These are phyloP conservation scores for Xestia xanthographa DNA, from an alignment of 2,888 invertebrate genomes.

Conservation along the genomic window DNA sequence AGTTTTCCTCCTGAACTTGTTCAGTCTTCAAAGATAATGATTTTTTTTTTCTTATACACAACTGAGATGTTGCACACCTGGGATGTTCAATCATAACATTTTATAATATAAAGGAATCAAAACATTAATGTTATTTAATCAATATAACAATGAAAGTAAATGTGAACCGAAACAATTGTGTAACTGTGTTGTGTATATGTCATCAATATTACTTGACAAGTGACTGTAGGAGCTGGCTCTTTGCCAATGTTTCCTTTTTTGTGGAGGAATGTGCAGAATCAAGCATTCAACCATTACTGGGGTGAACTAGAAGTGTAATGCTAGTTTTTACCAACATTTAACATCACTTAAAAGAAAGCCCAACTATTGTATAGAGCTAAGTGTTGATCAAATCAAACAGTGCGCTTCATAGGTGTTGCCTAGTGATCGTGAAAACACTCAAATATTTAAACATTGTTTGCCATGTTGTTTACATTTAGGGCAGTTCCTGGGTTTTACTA, in stretches of 20 bases:
- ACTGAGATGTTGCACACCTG: not conserved
- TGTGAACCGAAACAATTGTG: slow-evolving; percentile 8
- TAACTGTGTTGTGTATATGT: slow-evolving; percentile 26
- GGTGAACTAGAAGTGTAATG: not conserved
- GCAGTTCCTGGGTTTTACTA: too few species aligned
- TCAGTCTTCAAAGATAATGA: not conserved
- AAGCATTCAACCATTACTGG: not conserved
- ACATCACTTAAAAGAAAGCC: not conserved
- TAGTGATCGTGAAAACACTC: not conserved
- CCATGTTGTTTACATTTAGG: not conserved
- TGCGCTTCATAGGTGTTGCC: not conserved
- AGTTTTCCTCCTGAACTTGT: not conserved
- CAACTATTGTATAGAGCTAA: too few species aligned
- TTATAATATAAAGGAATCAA: not conserved
- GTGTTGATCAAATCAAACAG: not conserved
- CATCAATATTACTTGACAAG: slow-evolving; percentile 12
- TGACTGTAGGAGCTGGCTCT: slow-evolving; percentile 18
- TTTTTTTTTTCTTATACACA: not conserved
- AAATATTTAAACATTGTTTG: not conserved
- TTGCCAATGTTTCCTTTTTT: slow-evolving; percentile 32
- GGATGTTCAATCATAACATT: not conserved
- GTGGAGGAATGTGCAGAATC: slow-evolving; percentile 10
- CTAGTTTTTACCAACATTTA: not conserved
- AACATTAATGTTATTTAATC: slow-evolving; percentile 13
- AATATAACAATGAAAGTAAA: slow-evolving; percentile 24